phyloP scores from a whole-genome alignment of 2,797 vertebrate species.

The Fundulus diaphanus region DNA sequence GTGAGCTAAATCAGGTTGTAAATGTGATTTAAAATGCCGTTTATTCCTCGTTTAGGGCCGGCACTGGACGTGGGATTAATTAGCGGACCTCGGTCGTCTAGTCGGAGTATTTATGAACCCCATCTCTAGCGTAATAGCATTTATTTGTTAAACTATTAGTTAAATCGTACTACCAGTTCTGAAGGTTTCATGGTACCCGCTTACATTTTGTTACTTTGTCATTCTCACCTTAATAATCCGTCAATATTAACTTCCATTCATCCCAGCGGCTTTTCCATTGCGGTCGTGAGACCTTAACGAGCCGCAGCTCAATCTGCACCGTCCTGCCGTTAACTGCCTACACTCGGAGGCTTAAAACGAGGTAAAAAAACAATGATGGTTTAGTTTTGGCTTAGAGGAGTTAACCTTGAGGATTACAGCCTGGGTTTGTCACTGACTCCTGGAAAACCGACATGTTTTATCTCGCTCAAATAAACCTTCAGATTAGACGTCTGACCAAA shows the following conservation, averaged over 20 bases:
- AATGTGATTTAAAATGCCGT: not conserved
- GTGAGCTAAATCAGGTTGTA: not conserved
- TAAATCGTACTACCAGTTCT: too few species aligned
- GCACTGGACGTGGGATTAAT: too few species aligned
- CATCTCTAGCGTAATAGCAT: too few species aligned
- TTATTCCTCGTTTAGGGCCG: not conserved
- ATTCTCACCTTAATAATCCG: not conserved
- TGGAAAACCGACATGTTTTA: not conserved
- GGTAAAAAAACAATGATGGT: not conserved
- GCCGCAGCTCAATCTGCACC: not conserved
- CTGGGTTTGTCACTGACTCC: not conserved
- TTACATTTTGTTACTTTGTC: too few species aligned
- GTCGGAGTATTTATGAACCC: too few species aligned
- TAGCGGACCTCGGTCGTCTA: too few species aligned
- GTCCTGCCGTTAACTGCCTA: fast-evolving
- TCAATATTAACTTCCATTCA: not conserved
- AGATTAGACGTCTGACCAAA: not conserved
- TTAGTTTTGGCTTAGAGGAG: not conserved
- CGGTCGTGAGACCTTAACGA: not conserved
- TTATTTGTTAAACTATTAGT: too few species aligned
- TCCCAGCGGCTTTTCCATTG: not conserved
- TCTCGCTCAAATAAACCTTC: not conserved
- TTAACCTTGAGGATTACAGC: not conserved
- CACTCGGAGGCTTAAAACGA: not conserved
- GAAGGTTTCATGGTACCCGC: too few species aligned